Evolutionary conservation across 2,113 vertebrate species (phyloP).

Genomic region (Actenoides lindsayi): DNA sequence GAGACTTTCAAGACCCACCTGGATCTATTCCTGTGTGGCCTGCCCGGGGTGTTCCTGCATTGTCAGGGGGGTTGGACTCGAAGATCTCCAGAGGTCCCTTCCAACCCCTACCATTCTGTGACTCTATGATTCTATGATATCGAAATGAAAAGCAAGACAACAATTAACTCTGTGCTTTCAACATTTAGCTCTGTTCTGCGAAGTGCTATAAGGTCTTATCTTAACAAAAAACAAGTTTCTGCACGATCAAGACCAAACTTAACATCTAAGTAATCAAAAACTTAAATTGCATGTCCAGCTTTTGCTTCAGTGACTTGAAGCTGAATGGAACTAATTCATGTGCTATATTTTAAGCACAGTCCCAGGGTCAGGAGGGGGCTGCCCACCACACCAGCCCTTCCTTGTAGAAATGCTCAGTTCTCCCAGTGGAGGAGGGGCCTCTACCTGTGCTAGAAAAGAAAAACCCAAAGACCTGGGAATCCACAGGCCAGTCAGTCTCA

Average conservation of each 20-base stretch:
- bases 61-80: too few relatives aligned
- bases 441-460: background rate
- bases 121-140: background rate
- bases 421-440: background rate
- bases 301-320: background rate
- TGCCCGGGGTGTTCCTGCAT: too few relatives aligned
- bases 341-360: background rate
- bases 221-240: background rate
- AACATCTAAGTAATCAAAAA: background rate
- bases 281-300: background rate
- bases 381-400: background rate
- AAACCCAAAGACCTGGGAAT: background rate
- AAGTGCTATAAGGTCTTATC: background rate
- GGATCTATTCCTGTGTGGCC: too few relatives aligned
- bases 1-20: too few relatives aligned
- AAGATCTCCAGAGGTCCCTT: too few relatives aligned
- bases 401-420: background rate
- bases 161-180: background rate
- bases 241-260: background rate
- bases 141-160: background rate
- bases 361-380: rapidly evolving
- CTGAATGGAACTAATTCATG: background rate
- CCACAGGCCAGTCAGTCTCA: background rate
- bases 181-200: background rate
- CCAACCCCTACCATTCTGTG: too few relatives aligned